A percentile compares a stretch with the other conserved stretches of the same genome.
These are phyloP conservation scores for Caenorhabditis briggsae DNA, from an alignment of 1,140 invertebrate genomes.

Conservation along the genomic window DNA sequence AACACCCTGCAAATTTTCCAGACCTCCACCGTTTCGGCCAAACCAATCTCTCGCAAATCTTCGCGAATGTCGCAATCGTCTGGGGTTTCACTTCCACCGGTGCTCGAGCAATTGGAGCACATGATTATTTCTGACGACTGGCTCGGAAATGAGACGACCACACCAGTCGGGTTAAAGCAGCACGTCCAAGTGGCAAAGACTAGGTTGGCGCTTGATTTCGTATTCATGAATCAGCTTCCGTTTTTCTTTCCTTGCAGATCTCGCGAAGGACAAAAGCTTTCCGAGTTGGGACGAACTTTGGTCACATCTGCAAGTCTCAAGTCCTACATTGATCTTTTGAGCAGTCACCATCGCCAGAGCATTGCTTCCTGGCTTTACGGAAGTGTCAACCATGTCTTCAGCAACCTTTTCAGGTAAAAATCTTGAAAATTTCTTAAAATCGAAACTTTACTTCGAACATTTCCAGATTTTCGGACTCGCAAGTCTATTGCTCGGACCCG, in stretches of 20 bases:
- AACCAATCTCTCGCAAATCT: constrained; percentile 58
- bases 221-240: neutral
- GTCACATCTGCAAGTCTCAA: constrained; percentile 66
- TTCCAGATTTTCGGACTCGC: constrained; percentile 63
- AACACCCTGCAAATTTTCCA: neutral
- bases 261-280: constrained; percentile 61
- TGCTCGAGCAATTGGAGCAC: constrained; percentile 68
- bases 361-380: constrained; percentile 68
- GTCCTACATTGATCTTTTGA: constrained; percentile 67
- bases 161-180: constrained; percentile 28
- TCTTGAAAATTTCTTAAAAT: no score
- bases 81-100: constrained; percentile 54
- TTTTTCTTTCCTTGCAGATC: constrained; percentile 29
- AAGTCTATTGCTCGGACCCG: constrained; percentile 61
- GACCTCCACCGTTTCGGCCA: constrained; percentile 19
- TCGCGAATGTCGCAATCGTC: constrained; percentile 62
- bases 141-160: constrained; percentile 64
- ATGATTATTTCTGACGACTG: constrained; percentile 69
- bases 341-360: constrained; percentile 67
- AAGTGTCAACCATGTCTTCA: constrained; percentile 63
- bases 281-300: constrained; percentile 66
- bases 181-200: constrained; percentile 58
- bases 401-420: constrained; percentile 60
- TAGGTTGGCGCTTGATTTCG: constrained; percentile 15
- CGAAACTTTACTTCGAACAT: no score